Evolutionary conservation across 2,797 vertebrate species (phyloP).

Genomic region (Apogon talboti): DNA sequence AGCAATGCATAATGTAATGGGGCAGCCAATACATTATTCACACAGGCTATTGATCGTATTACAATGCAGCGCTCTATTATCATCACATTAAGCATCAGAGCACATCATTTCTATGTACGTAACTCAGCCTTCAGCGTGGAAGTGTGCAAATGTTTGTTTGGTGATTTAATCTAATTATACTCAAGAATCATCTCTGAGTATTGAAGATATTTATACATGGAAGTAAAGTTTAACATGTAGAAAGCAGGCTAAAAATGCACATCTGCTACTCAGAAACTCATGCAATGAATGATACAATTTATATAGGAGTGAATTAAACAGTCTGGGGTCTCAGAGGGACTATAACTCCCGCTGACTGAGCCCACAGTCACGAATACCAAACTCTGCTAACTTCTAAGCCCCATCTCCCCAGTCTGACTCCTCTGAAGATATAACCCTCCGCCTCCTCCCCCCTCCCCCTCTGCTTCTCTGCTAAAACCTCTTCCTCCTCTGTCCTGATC

Average conservation of each 20-base stretch:
- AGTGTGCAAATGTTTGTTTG: conserved; percentile 2
- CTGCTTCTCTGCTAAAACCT: conserved; percentile 63
- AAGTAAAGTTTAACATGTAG: conserved; percentile 11
- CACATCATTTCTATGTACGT: conserved; percentile 6
- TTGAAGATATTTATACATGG: conserved; percentile 6
- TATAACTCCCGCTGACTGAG: conserved; percentile 66
- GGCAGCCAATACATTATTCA: conserved; percentile 55
- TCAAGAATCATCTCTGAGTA: not conserved
- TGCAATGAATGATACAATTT: conserved; percentile 40
- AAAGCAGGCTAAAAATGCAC: conserved; percentile 18
- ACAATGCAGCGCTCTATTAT: conserved; percentile 49
- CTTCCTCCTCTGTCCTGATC: conserved; percentile 70
- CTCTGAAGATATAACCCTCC: conserved; percentile 64
- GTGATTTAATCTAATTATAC: conserved; percentile 1
- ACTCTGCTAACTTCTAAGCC: conserved; percentile 71
- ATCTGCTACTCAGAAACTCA: conserved; percentile 27
- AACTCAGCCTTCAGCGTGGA: conserved; percentile 8
- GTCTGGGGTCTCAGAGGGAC: conserved; percentile 57
- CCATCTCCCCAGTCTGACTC: conserved; percentile 50
- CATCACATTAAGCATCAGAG: conserved; percentile 29
- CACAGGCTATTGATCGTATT: conserved; percentile 53
- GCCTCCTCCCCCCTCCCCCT: conserved; percentile 21
- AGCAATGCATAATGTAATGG: conserved; percentile 63
- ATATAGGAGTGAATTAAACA: conserved; percentile 50
- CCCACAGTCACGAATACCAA: conserved; percentile 67